A percentile compares a stretch with the other conserved stretches of the same genome.
These are phyloP conservation scores for Acanthoscelides obtectus DNA, from an alignment of 2,888 invertebrate genomes.

Conservation along the genomic window DNA sequence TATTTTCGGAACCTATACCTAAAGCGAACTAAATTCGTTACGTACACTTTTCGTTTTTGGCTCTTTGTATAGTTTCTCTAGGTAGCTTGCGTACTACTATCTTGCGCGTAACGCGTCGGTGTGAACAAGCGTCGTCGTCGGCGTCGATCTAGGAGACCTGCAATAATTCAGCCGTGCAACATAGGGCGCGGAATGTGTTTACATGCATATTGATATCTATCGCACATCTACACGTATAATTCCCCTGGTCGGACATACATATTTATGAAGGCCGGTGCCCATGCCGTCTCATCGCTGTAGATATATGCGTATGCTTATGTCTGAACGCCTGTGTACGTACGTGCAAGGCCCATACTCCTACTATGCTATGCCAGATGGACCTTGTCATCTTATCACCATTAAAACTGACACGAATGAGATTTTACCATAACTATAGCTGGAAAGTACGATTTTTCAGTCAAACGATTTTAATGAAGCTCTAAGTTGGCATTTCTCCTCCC, in stretches of 20 bases:
- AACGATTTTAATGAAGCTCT: no score
- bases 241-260: slow-evolving; percentile 42
- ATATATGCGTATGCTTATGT: background rate
- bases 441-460: no score
- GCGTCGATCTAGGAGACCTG: slow-evolving; percentile 32
- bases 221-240: slow-evolving; percentile 47
- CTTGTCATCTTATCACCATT: no score
- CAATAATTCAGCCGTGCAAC: slow-evolving; percentile 43
- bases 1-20: no score
- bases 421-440: no score
- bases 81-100: background rate
- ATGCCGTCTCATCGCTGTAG: slow-evolving; percentile 19
- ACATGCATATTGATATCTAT: slow-evolving; percentile 50
- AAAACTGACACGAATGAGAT: no score
- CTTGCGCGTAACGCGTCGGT: background rate
- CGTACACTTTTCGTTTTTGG: no score
- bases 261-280: slow-evolving; percentile 40
- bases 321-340: background rate
- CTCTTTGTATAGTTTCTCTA: no score
- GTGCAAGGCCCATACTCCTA: background rate
- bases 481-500: no score
- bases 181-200: slow-evolving; percentile 47
- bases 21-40: no score
- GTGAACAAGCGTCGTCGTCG: background rate
- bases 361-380: background rate